These are phyloP conservation scores for Psephotus haematonotus DNA, from an alignment of 2,113 vertebrate genomes.

Conservation along the genomic window DNA sequence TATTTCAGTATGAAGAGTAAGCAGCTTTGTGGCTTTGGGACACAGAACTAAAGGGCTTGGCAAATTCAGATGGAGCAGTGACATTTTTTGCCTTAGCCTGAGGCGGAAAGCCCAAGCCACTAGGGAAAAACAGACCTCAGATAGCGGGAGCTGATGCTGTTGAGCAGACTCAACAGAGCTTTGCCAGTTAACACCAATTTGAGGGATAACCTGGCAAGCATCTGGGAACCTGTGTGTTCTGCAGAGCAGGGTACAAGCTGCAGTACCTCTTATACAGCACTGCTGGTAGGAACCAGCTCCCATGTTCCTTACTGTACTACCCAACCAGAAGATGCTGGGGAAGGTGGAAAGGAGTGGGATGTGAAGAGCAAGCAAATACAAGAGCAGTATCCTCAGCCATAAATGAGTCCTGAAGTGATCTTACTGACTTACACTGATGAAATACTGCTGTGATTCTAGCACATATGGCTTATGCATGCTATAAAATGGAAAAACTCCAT, in stretches of 20 bases:
- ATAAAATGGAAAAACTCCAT: background rate
- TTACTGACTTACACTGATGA: background rate
- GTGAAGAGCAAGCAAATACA: background rate
- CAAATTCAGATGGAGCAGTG: background rate
- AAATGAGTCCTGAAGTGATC: background rate
- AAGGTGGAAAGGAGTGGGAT: background rate
- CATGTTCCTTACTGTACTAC: background rate
- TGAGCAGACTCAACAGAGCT: background rate
- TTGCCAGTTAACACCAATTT: background rate
- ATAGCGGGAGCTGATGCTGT: background rate
- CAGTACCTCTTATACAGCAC: background rate
- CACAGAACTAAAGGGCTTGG: background rate
- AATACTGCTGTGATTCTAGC: background rate
- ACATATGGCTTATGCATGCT: background rate
- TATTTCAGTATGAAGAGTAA: background rate
- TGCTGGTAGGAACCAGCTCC: background rate
- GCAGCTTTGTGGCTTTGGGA: conserved; percentile 8
- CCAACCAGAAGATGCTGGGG: background rate
- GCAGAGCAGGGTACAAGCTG: background rate
- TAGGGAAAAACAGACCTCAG: background rate
- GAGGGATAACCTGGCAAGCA: background rate
- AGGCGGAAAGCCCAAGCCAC: background rate
- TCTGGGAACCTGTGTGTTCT: background rate
- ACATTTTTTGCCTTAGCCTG: background rate
- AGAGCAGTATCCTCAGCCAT: background rate